These are phyloP conservation scores for Dromas ardeola DNA, from an alignment of 2,113 vertebrate genomes.

Conservation along the genomic window DNA sequence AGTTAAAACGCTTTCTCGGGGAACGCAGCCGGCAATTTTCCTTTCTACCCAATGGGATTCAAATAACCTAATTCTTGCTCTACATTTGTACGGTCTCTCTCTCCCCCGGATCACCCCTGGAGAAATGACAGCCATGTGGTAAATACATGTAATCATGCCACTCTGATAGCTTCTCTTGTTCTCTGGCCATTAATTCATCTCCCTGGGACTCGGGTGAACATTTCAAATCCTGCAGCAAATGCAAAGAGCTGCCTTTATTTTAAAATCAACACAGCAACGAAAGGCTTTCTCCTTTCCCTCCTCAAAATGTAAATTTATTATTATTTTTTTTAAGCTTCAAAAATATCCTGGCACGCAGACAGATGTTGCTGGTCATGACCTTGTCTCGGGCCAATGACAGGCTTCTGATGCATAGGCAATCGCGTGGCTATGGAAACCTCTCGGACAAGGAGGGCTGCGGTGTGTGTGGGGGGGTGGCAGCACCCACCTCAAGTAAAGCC, in stretches of 20 bases:
- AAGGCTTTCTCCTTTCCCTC: neutral
- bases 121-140: neutral
- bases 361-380: neutral
- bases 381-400: neutral
- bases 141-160: constrained; percentile 14
- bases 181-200: constrained; percentile 41
- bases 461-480: neutral
- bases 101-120: neutral
- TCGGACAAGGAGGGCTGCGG: neutral
- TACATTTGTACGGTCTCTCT: neutral
- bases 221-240: constrained; percentile 7
- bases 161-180: constrained; percentile 27
- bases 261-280: neutral
- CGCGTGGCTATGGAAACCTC: neutral
- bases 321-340: neutral
- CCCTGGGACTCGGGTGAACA: neutral
- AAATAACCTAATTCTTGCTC: constrained; percentile 47
- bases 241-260: neutral
- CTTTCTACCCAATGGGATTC: neutral
- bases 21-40: neutral
- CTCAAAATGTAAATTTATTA: neutral
- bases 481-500: neutral
- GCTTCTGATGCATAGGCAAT: neutral
- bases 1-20: neutral
- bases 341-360: neutral